Evolutionary conservation across 2,797 vertebrate genomes (phyloP).

Genomic region (Sebastes cheni): DNA sequence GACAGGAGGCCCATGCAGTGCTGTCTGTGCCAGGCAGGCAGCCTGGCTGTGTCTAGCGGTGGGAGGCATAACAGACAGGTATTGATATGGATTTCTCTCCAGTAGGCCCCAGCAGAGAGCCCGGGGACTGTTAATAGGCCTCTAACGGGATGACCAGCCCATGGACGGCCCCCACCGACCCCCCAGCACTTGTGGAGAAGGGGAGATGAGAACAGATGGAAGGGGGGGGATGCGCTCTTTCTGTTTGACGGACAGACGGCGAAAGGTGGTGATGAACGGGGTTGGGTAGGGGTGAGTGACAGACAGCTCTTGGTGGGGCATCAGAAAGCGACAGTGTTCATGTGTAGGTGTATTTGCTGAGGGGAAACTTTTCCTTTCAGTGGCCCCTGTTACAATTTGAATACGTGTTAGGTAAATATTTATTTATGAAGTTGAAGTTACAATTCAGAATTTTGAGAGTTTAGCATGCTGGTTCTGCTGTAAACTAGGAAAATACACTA

Average conservation of each 20-base stretch:
- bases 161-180: slow-evolving; percentile 58
- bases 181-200: slow-evolving; percentile 59
- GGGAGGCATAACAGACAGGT: slow-evolving; percentile 73
- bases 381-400: background rate
- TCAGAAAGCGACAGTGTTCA: slow-evolving; percentile 58
- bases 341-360: slow-evolving; percentile 5
- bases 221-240: slow-evolving; percentile 40
- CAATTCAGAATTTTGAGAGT: background rate
- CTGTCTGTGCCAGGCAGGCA: slow-evolving; percentile 66
- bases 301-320: slow-evolving; percentile 63
- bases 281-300: slow-evolving; percentile 52
- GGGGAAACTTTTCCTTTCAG: background rate
- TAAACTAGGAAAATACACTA: background rate
- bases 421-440: background rate
- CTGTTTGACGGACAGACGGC: slow-evolving; percentile 66
- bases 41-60: slow-evolving; percentile 64
- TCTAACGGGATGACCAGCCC: slow-evolving; percentile 79
- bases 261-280: slow-evolving; percentile 39
- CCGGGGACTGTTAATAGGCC: slow-evolving; percentile 73
- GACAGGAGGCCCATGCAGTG: slow-evolving; percentile 69
- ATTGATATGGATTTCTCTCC: slow-evolving; percentile 81
- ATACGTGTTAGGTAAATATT: background rate
- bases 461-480: background rate
- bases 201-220: slow-evolving; percentile 75
- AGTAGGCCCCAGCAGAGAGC: slow-evolving; percentile 77